Evolutionary conservation across 2,113 vertebrate genomes (phyloP), one percentile per base, ranked within the genome.

Genomic region (Mirza zaza): DNA sequence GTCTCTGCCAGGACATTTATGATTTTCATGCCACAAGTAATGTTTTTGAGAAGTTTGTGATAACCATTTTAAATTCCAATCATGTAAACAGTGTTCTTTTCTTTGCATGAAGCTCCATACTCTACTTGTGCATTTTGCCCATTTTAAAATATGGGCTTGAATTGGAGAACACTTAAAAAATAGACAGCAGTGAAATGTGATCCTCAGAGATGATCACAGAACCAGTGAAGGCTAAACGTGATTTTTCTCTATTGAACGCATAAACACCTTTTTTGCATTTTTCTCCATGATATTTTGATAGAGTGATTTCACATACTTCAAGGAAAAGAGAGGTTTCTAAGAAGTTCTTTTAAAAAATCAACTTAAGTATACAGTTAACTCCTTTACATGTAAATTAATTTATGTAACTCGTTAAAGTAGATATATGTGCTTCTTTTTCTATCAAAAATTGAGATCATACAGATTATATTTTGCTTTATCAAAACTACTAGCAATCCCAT

Each of bases 1-100:
- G 95, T 97, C 93, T 97, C 94, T 97, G 98, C 94, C 73, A 92
- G 96, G 96, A 95, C 90, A 82, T 97, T 97, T 80, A 84, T 96
- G 95, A 73, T 94, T 97, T 97, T 97, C 83, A 87, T 93, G 55
- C 94, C 98, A 91, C 91, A 98, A 97, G 87, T 96, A 84, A 94
- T 97, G 89, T 92, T 97, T 88, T 91, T 94, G 93, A 97, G 89
- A 90, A 84, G 11, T 93, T 95, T 96, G 95, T 93, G 96, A 95
- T 96, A 97, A 79, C 88, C 97, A 95, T 97, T 92, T 98, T 84
- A 97, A 98, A 98, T 97, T 79, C 80, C 52, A 95, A 45, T 63
- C 80, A 73, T 61, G 59, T 95, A 96, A 98, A 95, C 70, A 94
- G 57, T 63, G 21, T 81, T 50, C 4, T 77, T 5, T 2, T 86